Conservation (phyloP, 2,113 vertebrate species). For the Calypte anna region DNA sequence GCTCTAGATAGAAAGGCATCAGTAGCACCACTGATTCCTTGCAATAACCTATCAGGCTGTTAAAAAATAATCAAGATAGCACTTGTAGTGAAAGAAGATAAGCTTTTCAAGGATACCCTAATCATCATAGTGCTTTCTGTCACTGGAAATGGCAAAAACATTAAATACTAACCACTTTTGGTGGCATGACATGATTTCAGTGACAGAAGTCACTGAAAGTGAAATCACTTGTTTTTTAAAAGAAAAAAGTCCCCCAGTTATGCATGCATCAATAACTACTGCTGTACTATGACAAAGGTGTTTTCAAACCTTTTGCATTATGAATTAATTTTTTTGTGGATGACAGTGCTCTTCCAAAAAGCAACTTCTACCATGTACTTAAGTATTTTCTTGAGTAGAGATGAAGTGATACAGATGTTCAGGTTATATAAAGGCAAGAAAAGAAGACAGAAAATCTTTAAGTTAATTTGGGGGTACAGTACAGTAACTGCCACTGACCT, state of each 20-base stretch:
- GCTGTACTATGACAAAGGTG: background rate
- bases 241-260: background rate
- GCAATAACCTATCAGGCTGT: background rate
- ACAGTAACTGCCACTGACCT: background rate
- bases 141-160: background rate
- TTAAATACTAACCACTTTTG: background rate
- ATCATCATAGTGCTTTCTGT: background rate
- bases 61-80: background rate
- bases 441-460: background rate
- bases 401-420: background rate
- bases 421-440: background rate
- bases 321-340: background rate
- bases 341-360: background rate
- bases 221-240: no score
- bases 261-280: background rate
- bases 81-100: background rate
- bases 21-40: background rate
- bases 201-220: background rate
- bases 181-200: background rate
- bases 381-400: background rate
- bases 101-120: background rate
- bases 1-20: background rate
- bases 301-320: background rate
- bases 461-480: background rate
- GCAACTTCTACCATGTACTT: background rate